A percentile compares a stretch with the other conserved stretches of the same genome.
phyloP scores from a whole-genome alignment of 2,888 invertebrate species.

The Caenorhabditis angaria region DNA sequence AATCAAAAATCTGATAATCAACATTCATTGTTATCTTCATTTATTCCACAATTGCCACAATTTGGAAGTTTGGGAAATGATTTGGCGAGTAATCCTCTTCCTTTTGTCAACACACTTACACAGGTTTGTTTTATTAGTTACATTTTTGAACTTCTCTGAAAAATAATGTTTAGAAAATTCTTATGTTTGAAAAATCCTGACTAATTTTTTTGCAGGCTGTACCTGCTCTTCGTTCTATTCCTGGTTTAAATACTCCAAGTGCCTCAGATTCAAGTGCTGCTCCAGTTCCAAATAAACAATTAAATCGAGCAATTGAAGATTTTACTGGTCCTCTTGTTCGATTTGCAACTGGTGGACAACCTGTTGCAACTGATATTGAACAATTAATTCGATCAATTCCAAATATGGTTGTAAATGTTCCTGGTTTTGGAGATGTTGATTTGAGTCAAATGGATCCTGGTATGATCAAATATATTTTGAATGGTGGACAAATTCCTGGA shows the following conservation, averaged over 20 bases:
- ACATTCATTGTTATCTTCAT: conserved; percentile 45
- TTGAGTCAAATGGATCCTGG: conserved; percentile 66
- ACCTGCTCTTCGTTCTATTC: conserved; percentile 58
- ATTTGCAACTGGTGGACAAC: conserved; percentile 62
- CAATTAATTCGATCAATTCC: conserved; percentile 67
- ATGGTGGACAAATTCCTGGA: conserved; percentile 69
- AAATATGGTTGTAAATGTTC: conserved; percentile 67
- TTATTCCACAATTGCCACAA: conserved; percentile 44
- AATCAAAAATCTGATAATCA: not conserved
- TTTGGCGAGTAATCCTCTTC: conserved; percentile 14
- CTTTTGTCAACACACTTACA: conserved; percentile 55
- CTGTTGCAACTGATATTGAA: conserved; percentile 56
- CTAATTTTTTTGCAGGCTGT: conserved; percentile 43
- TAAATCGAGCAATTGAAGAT: conserved; percentile 59
- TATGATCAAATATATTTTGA: conserved; percentile 66
- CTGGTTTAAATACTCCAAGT: conserved; percentile 39
- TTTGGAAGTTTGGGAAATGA: conserved; percentile 28
- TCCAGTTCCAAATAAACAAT: conserved; percentile 36
- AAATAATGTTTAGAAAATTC: too few species aligned
- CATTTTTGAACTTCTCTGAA: not conserved
- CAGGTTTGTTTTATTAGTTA: conserved; percentile 29
- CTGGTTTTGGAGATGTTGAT: conserved; percentile 68
- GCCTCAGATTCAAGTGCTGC: conserved; percentile 23
- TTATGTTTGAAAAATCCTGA: too few species aligned
- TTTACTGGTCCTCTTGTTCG: conserved; percentile 65